A percentile compares a stretch with the other conserved stretches of the same genome.
phyloP scores from a whole-genome alignment of 2,888 invertebrate species.

The Phengaris alcon region DNA sequence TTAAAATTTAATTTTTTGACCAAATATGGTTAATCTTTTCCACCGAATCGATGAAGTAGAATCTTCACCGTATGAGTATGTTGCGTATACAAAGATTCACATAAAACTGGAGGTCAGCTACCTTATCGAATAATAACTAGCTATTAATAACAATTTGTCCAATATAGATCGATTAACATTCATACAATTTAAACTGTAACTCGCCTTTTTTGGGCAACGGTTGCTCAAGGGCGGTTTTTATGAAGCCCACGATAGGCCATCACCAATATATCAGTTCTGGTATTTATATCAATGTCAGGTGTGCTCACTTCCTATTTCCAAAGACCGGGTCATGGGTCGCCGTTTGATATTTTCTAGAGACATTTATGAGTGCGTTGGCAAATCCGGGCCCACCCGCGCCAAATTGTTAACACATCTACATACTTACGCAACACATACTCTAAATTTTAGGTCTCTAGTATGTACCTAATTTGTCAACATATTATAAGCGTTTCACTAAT shows the following conservation, averaged over 20 bases:
- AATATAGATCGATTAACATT: slow-evolving; percentile 31
- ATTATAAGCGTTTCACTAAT: not conserved
- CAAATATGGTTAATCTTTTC: not conserved
- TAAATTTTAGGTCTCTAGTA: not conserved
- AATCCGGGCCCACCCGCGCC: slow-evolving; percentile 51
- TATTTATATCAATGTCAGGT: slow-evolving; percentile 27
- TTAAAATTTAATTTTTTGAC: too few relatives aligned
- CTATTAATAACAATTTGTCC: slow-evolving; percentile 1
- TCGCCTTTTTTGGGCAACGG: slow-evolving; percentile 26
- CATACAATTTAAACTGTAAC: slow-evolving; percentile 34
- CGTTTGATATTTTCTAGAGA: slow-evolving; percentile 67
- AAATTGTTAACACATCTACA: slow-evolving; percentile 48
- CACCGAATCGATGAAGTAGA: not conserved
- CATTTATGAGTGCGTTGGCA: slow-evolving; percentile 65
- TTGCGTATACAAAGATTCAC: not conserved
- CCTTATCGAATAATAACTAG: not conserved
- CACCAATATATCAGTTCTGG: slow-evolving; percentile 26
- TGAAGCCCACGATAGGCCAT: not conserved
- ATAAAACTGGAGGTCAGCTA: slow-evolving; percentile 9
- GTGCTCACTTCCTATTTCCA: slow-evolving; percentile 52
- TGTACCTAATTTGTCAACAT: not conserved
- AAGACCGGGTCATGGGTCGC: slow-evolving; percentile 61
- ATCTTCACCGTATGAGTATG: not conserved
- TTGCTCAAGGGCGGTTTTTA: slow-evolving; percentile 32
- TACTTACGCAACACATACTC: slow-evolving; percentile 51